Base-by-base conservation (phyloP, 53 echinoderm and acorn worm species). In the Paracentrotus lividus region DNA sequence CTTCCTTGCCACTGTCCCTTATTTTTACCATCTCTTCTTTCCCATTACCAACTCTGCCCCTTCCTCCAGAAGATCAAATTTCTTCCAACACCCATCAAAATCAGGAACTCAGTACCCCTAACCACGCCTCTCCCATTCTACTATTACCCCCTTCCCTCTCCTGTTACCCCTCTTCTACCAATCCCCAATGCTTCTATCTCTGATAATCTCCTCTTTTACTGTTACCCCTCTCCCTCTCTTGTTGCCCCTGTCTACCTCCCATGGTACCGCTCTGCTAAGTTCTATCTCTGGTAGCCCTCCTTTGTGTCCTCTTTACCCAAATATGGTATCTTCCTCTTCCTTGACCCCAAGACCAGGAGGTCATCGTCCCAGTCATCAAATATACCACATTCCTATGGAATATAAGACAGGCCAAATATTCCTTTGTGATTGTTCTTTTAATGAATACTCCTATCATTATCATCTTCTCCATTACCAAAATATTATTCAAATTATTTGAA, bases 371-470 rank as follows among this genome's bases (percentile, higher is more conserved):
- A 86, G 55, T 38, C 86, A 27, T 86, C 54, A 55, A 56, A 86
- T 86, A 36, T 9, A 56, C 86, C 34, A 86, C 86, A 86, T 86
- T 86, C 86, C 86, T 56, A 44, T 47, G 34, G 81, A 55, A 86
- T 55, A 86, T 49, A 56, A 16, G 13, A 31, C 26, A 18, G 7
- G 26, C n/a, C 0, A 81, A 47, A 81, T 81, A 81, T 81, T 81
- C 47, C 81, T 81, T 81, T 78, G 78, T 78, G 61, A 29, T 61
- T 10, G 34, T 69, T 36, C 68, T 10, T 3, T 4, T 36, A 69
- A 69, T 69, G 38, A 36, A 69, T 0, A 57, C 20, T 21, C 69
- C 34, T 38, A 72, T 69, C 69, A 69, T 36, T 40, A 18, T 72
- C 4, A 34, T 67, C 67, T 67, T 33, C 34, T 67, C n/a, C n/a